A percentile compares a stretch with the other conserved stretches of the same genome.
Conservation (phyloP, 2,113 vertebrate genomes). For the Macquaria australasica region DNA sequence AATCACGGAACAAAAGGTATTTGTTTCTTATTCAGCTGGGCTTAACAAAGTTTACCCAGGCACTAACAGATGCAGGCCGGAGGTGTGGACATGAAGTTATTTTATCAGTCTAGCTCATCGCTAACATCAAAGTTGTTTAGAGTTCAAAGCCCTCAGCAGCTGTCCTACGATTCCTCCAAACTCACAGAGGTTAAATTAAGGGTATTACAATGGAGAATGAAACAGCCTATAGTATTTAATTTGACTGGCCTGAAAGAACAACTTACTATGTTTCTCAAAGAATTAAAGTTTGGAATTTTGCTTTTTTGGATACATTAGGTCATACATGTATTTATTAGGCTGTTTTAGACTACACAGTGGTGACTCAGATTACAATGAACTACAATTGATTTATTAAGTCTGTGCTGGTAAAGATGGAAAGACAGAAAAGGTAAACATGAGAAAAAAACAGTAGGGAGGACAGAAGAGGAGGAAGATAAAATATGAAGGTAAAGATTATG, state of each 20-base stretch:
- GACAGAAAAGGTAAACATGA: background rate
- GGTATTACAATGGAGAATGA: background rate
- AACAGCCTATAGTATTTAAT: background rate
- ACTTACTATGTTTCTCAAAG: background rate
- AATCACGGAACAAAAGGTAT: constrained; percentile 4
- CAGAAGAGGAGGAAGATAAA: constrained; percentile 14
- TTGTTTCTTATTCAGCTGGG: background rate
- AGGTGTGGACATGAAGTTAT: constrained; percentile 38
- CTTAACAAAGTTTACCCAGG: constrained; percentile 3
- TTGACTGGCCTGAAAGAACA: background rate
- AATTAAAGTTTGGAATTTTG: background rate
- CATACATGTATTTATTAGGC: background rate
- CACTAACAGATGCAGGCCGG: background rate
- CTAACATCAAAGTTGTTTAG: constrained; percentile 60
- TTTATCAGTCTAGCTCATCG: constrained; percentile 55
- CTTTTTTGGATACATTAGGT: background rate
- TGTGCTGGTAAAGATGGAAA: background rate
- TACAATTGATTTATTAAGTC: background rate
- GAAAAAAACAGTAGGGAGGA: constrained; percentile 10
- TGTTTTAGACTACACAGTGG: background rate
- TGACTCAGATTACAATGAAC: background rate
- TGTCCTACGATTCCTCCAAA: background rate
- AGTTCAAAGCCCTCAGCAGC: constrained; percentile 36
- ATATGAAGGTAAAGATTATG: constrained; percentile 2
- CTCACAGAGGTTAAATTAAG: constrained; percentile 23